A percentile compares a stretch with the other conserved stretches of the same genome.
phyloP scores from a whole-genome alignment of 2,797 vertebrate genomes.

The Sebastes wilsoni region DNA sequence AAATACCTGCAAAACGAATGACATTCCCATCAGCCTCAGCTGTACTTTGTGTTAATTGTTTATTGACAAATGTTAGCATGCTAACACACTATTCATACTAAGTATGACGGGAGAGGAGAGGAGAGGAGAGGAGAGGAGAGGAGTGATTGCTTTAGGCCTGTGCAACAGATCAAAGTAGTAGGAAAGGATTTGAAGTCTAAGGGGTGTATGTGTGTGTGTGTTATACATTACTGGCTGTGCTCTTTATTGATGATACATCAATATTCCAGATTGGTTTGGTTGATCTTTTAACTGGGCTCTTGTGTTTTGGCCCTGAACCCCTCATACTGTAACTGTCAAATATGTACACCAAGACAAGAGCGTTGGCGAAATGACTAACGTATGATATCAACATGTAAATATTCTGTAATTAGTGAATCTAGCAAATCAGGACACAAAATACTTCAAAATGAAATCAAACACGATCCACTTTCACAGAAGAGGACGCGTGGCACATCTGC shows the following conservation, averaged over 20 bases:
- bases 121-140: background rate
- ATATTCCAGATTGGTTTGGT: background rate
- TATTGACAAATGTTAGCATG: too few relatives aligned
- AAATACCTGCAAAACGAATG: too few relatives aligned
- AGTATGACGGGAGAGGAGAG: too few relatives aligned
- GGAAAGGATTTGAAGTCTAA: constrained; percentile 5
- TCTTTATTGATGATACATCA: background rate
- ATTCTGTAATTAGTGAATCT: background rate
- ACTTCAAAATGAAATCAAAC: background rate
- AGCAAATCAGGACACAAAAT: background rate
- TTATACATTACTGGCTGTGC: background rate
- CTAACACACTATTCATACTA: too few relatives aligned
- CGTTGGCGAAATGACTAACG: background rate
- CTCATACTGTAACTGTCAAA: background rate
- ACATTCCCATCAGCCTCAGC: too few relatives aligned
- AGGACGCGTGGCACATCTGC: background rate
- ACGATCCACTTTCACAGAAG: background rate
- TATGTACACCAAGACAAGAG: background rate
- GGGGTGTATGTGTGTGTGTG: background rate
- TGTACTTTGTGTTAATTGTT: too few relatives aligned
- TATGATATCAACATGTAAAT: background rate
- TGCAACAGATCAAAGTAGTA: constrained; percentile 31
- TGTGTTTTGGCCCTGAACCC: background rate
- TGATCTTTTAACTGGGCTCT: background rate
- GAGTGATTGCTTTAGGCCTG: background rate